Percentiles rank a stretch among this genome's conserved stretches.
These are phyloP conservation scores for Nannoperca obscura DNA, from an alignment of 2,797 vertebrate genomes.

Conservation along the genomic window DNA sequence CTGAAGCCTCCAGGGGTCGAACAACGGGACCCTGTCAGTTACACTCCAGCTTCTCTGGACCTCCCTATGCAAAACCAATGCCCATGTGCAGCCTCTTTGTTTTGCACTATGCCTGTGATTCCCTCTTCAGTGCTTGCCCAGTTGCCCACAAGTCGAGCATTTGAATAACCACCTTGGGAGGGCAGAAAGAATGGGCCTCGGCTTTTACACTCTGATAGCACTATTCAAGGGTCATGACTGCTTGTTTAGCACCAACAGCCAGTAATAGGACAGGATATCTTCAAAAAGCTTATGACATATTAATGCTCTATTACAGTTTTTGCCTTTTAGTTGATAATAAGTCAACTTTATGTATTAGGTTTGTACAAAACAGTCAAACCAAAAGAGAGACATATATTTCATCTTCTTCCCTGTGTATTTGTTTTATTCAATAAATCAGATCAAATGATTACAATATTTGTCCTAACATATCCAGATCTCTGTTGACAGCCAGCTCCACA, in stretches of 20 bases:
- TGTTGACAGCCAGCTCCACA: too few relatives aligned
- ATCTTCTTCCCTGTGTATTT: background rate
- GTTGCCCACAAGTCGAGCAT: conserved; percentile 46
- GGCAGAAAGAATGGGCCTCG: conserved; percentile 40
- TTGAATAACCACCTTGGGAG: conserved; percentile 52
- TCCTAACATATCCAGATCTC: background rate
- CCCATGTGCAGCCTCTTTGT: conserved; percentile 57
- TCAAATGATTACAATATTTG: background rate
- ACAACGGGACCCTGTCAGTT: conserved; percentile 57
- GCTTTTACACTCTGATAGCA: conserved; percentile 40
- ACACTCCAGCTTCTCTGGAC: conserved; percentile 61
- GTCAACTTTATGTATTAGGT: background rate
- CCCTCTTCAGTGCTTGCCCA: conserved; percentile 19
- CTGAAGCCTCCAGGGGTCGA: conserved; percentile 44
- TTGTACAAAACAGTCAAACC: background rate
- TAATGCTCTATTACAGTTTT: background rate
- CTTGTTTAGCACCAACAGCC: conserved; percentile 32
- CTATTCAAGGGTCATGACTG: conserved; percentile 37
- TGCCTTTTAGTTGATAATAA: background rate
- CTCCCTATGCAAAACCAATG: conserved; percentile 48
- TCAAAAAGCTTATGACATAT: conserved; percentile 5
- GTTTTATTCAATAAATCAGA: background rate
- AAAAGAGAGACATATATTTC: background rate
- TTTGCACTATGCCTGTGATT: conserved; percentile 27
- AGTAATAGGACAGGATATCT: conserved; percentile 7